A percentile compares a stretch with the other conserved stretches of the same genome.
These are phyloP conservation scores for Homarus americanus DNA, from an alignment of 1,140 invertebrate genomes.

Conservation along the genomic window DNA sequence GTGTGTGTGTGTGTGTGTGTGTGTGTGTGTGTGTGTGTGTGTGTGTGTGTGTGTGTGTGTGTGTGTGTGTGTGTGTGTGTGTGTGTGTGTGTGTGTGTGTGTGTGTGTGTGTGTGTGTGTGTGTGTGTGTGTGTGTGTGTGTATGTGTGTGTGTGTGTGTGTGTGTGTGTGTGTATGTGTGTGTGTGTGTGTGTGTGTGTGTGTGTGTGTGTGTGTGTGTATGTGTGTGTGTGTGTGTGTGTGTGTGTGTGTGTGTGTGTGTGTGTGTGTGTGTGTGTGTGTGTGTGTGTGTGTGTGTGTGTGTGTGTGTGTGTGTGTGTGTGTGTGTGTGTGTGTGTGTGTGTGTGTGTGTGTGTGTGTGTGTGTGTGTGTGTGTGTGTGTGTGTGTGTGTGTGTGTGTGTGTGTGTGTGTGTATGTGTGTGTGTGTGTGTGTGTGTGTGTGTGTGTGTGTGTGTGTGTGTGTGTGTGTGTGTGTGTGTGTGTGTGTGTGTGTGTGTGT, in stretches of 20 bases:
- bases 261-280: neutral
- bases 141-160: neutral
- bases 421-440: neutral
- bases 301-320: too few relatives aligned
- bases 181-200: neutral
- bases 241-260: neutral
- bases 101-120: neutral
- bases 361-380: neutral
- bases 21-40: neutral
- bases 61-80: neutral
- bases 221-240: neutral
- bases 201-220: neutral
- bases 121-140: neutral
- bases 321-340: conserved; percentile 1
- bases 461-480: too few relatives aligned
- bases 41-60: neutral
- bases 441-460: neutral
- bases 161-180: neutral
- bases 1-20: neutral
- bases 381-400: neutral
- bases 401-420: neutral
- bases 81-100: neutral
- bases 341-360: neutral
- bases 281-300: neutral
- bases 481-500: too few relatives aligned